Conservation (phyloP, 23 tunicate species). For the Halocynthia aurantium region DNA sequence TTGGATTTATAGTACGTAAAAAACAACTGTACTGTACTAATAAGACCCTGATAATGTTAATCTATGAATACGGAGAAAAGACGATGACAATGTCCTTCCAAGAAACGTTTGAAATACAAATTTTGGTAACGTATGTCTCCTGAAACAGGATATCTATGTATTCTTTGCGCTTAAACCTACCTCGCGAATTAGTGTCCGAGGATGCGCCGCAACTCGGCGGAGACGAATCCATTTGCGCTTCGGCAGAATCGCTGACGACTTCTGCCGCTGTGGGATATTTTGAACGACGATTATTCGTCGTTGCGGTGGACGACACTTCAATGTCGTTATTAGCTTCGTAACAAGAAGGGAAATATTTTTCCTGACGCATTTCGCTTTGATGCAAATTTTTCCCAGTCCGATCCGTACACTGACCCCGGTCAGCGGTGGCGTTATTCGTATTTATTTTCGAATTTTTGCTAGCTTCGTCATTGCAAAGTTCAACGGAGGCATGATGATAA, state of each 20-base stretch:
- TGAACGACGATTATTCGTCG: neutral
- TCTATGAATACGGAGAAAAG: no score
- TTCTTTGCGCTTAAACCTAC: neutral
- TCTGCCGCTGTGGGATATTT: neutral
- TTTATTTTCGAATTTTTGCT: neutral
- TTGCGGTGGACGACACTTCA: neutral
- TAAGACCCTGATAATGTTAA: no score
- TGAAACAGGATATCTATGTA: no score
- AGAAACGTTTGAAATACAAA: no score
- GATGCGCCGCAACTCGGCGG: conserved; percentile 31
- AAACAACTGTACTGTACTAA: no score
- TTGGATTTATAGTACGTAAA: no score
- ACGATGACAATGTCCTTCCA: no score
- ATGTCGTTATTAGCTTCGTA: conserved; percentile 11
- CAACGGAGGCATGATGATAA: no score
- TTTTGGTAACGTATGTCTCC: no score
- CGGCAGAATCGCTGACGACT: neutral
- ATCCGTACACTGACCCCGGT: conserved; percentile 7
- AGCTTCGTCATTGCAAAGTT: neutral
- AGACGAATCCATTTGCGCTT: conserved; percentile 9
- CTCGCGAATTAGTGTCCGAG: conserved; percentile 20
- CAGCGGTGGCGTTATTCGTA: conserved; percentile 14
- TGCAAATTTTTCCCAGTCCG: conserved; percentile 9
- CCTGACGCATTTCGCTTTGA: neutral
- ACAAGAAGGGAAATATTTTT: conserved; percentile 17